These are phyloP conservation scores for Ranitomeya imitator DNA, from an alignment of 2,113 vertebrate species.

Conservation along the genomic window DNA sequence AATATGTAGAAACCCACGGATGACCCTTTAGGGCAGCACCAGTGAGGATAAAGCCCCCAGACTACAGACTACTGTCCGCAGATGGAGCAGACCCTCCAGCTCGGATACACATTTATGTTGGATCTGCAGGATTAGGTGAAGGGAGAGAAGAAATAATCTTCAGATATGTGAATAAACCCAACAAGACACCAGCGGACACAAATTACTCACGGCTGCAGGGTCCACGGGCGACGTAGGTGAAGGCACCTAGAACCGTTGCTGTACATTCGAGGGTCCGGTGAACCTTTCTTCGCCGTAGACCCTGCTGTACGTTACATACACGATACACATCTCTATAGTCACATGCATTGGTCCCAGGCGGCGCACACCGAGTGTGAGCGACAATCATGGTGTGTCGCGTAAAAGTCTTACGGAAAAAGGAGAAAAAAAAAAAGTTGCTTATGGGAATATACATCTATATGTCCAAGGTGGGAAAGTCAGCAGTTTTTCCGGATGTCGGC, in stretches of 20 bases:
- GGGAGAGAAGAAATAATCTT: neutral
- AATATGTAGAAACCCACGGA: neutral
- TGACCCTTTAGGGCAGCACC: neutral
- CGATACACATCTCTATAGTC: constrained; percentile 65
- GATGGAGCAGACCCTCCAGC: neutral
- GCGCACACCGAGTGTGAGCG: constrained; percentile 64
- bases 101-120: neutral
- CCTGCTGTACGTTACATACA: constrained; percentile 57
- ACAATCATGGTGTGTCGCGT: constrained; percentile 63
- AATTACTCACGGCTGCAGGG: neutral
- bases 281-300: neutral
- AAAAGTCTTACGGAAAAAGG: constrained; percentile 58
- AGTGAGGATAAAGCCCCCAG: neutral
- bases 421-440: constrained; percentile 1
- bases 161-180: neutral
- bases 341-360: constrained; percentile 69
- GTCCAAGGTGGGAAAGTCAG: constrained; percentile 60
- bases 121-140: neutral
- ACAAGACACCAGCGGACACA: neutral
- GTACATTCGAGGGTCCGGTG: neutral
- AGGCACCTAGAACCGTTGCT: constrained; percentile 5
- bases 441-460: neutral
- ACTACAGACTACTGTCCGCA: neutral
- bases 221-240: neutral
- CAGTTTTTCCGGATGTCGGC: constrained; percentile 93